phyloP scores from a whole-genome alignment of 2,797 vertebrate species.

The Limnodromus scolopaceus region DNA sequence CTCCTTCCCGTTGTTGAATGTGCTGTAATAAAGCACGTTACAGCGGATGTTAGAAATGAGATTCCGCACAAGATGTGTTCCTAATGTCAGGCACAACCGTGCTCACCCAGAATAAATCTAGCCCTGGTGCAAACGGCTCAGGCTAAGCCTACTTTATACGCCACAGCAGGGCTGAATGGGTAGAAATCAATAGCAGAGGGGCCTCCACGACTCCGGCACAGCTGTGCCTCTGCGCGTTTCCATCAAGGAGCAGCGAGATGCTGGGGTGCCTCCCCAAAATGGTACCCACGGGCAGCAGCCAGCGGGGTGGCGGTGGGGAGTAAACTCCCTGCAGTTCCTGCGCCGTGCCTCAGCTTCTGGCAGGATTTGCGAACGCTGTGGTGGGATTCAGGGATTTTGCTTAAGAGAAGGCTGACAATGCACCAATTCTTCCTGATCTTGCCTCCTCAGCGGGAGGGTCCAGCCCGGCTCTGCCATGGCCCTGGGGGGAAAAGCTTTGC shows the following conservation, averaged over 20 bases:
- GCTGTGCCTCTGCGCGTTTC: background rate
- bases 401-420: background rate
- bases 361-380: background rate
- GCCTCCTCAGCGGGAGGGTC: fast-evolving
- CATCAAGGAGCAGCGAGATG: background rate
- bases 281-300: fast-evolving
- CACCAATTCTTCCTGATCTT: background rate
- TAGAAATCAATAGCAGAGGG: conserved; percentile 29
- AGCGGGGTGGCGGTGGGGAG: background rate
- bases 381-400: fast-evolving
- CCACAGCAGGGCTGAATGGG: background rate
- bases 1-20: background rate
- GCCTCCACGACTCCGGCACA: background rate
- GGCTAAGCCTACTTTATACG: background rate
- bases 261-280: background rate
- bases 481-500: fast-evolving
- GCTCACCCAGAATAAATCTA: background rate
- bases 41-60: background rate
- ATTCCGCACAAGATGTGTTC: background rate
- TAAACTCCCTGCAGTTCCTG: background rate
- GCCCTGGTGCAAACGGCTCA: background rate
- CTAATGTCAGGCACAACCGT: background rate
- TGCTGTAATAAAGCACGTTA: background rate
- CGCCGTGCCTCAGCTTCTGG: background rate
- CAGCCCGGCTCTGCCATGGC: fast-evolving